These are phyloP conservation scores for Tangachromis dhanisi DNA, from an alignment of 2,113 vertebrate genomes.

Conservation along the genomic window DNA sequence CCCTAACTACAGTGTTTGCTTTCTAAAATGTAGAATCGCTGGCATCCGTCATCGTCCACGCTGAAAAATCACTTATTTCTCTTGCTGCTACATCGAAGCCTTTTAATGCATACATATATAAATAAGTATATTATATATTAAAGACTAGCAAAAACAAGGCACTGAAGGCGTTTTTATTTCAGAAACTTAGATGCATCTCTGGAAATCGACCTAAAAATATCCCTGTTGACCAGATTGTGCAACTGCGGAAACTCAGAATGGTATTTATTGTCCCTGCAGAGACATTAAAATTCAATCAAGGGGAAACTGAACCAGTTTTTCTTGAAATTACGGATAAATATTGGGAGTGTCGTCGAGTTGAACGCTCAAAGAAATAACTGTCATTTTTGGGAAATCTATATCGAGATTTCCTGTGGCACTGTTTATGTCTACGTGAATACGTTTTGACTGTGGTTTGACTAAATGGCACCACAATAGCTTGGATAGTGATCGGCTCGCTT, in stretches of 20 bases:
- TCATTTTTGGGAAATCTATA: background rate
- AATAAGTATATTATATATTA: background rate
- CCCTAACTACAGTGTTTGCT: slow-evolving; percentile 50
- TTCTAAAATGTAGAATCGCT: slow-evolving; percentile 34
- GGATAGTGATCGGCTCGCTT: background rate
- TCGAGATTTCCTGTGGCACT: background rate
- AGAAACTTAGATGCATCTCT: slow-evolving; percentile 20
- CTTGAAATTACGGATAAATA: background rate
- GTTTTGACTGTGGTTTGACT: slow-evolving; percentile 29
- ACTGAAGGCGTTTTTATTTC: background rate
- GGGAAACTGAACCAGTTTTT: background rate
- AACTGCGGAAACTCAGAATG: background rate
- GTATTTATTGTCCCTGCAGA: background rate
- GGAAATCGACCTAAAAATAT: slow-evolving; percentile 7
- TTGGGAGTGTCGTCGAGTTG: background rate
- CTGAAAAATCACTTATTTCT: slow-evolving; percentile 23
- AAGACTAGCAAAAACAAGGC: background rate
- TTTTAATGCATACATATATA: background rate
- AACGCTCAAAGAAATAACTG: background rate
- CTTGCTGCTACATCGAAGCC: background rate
- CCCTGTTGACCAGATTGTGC: background rate
- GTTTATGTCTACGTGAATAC: background rate
- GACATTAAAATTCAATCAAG: background rate
- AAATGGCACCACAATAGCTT: slow-evolving; percentile 11
- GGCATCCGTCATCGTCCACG: background rate